Percentiles rank a stretch among this genome's conserved stretches.
Evolutionary conservation across 2,113 vertebrate genomes (phyloP).

Genomic region (Channa maculata): DNA sequence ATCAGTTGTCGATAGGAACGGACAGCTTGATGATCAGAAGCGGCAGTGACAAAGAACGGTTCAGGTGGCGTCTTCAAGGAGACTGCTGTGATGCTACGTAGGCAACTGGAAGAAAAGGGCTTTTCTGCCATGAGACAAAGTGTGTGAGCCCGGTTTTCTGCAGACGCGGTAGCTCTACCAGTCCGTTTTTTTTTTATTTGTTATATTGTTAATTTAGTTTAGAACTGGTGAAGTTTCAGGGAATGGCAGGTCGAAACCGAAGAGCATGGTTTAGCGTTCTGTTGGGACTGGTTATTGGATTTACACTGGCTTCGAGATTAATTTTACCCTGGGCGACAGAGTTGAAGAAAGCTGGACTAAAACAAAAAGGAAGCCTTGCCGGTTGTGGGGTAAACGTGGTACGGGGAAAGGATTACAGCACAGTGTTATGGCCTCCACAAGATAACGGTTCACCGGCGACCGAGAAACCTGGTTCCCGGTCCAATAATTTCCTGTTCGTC

Average conservation of each 20-base stretch:
- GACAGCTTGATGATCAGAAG: conserved; percentile 40
- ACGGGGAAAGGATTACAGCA: conserved; percentile 73
- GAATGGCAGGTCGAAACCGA: conserved; percentile 90
- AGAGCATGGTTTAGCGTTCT: conserved; percentile 93
- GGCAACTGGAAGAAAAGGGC: conserved; percentile 73
- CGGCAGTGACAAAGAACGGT: conserved; percentile 36
- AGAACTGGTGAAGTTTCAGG: conserved; percentile 68
- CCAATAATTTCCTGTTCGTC: conserved; percentile 90
- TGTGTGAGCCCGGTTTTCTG: conserved; percentile 57
- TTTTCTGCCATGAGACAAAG: conserved; percentile 74
- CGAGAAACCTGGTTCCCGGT: conserved; percentile 66
- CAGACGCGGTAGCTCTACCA: conserved; percentile 22
- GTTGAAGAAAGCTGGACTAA: conserved; percentile 86
- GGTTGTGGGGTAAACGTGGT: conserved; percentile 72
- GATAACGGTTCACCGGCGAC: conserved; percentile 72
- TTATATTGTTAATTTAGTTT: background rate
- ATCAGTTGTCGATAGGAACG: conserved; percentile 1
- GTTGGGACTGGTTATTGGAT: conserved; percentile 92
- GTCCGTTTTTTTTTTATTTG: background rate
- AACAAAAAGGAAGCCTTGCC: conserved; percentile 78
- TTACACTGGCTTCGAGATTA: conserved; percentile 92
- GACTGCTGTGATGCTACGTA: conserved; percentile 81
- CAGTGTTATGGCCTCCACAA: conserved; percentile 72
- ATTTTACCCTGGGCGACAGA: conserved; percentile 88
- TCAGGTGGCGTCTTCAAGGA: conserved; percentile 67